Conservation (phyloP, 1,140 invertebrate species). For the Macrotrachela quadricornifera region DNA sequence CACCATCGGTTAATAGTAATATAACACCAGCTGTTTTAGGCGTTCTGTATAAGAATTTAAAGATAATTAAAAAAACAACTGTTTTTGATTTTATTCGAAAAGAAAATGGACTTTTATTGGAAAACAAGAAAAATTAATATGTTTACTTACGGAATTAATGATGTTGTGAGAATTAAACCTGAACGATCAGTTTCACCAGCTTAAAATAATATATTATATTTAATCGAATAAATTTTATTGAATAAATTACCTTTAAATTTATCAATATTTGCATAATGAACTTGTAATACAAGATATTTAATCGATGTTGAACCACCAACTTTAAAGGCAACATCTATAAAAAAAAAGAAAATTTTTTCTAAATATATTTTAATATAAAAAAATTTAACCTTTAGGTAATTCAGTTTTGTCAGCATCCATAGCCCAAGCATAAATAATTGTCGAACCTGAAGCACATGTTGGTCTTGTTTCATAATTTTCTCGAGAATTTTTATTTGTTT, state of each 20-base stretch:
- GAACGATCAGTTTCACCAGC: constrained; percentile 4
- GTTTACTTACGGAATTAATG: neutral
- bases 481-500: neutral
- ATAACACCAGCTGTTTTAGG: too few relatives aligned
- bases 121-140: too few relatives aligned
- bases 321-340: constrained; percentile 37
- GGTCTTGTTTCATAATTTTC: constrained; percentile 10
- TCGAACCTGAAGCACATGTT: constrained; percentile 13
- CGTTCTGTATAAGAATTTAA: too few relatives aligned
- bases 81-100: neutral
- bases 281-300: constrained; percentile 50
- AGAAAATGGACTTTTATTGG: neutral
- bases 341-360: neutral
- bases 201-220: neutral
- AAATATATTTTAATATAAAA: neutral
- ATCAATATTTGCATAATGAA: constrained; percentile 61
- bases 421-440: constrained; percentile 87
- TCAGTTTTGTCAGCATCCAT: constrained; percentile 64
- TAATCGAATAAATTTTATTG: neutral
- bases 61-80: too few relatives aligned
- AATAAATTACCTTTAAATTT: neutral
- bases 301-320: constrained; percentile 34
- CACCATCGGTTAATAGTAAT: neutral
- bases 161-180: neutral
- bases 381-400: constrained; percentile 45